These are phyloP conservation scores for Petaurus breviceps DNA, from an alignment of 2,113 vertebrate genomes.

Conservation along the genomic window DNA sequence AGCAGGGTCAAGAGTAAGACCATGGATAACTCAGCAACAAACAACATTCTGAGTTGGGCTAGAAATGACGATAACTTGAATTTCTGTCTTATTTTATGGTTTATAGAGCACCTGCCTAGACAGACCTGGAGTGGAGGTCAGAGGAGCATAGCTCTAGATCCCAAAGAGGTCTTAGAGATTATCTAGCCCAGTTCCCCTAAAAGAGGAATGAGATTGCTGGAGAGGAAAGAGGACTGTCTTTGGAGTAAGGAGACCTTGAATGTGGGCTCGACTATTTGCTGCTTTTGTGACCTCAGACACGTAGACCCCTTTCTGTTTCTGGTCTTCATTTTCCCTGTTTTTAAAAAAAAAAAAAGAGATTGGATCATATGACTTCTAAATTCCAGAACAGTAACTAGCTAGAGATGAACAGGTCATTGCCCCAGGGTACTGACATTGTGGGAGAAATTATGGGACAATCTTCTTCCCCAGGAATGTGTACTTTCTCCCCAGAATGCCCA, in stretches of 20 bases:
- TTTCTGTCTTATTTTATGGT: neutral
- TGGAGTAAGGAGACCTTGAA: neutral
- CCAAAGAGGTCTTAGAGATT: neutral
- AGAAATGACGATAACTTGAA: neutral
- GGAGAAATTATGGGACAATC: neutral
- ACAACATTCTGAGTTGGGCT: neutral
- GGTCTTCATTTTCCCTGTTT: neutral
- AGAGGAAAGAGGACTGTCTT: neutral
- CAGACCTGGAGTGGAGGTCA: neutral
- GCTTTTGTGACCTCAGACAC: neutral
- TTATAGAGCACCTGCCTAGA: neutral
- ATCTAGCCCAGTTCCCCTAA: neutral
- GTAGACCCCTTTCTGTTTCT: neutral
- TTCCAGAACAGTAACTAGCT: neutral
- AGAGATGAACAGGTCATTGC: neutral
- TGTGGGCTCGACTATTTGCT: neutral
- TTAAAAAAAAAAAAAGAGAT: neutral
- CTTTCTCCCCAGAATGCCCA: neutral
- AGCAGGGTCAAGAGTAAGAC: conserved; percentile 18
- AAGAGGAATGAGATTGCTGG: neutral
- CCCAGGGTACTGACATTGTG: neutral
- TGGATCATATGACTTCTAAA: neutral
- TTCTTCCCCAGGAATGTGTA: neutral
- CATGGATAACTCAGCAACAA: neutral
- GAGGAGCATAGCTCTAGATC: neutral